Evolutionary conservation across 2,113 vertebrate genomes (phyloP), one percentile per base, ranked within the genome.

Genomic region (Rissa tridactyla): DNA sequence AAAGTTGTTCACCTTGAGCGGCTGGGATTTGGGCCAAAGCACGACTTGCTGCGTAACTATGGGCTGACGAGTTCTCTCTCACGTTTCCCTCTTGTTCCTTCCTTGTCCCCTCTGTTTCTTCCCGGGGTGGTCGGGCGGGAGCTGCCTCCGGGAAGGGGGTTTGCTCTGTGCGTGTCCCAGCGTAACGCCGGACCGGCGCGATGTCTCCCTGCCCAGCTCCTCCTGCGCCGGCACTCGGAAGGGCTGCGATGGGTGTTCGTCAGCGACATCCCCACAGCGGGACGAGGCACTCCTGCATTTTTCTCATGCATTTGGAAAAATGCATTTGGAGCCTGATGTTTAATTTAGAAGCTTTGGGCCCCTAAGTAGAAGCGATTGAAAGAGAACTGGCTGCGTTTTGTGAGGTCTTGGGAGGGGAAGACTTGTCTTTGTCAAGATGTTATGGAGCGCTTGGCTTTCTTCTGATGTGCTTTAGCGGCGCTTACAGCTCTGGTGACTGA

Each of bases 1-100:
- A 64, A 91, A 91, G 78, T 66, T 75, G 82, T 86, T 96, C 96
- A 94, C 96, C 96, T 96, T 69, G 78, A 88, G 90, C 9, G 58
- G 75, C 38, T 95, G 92, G 95, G 96, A 69, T 10, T 26, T 3
- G 82, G 85, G 96, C 96, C 96, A 97, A 75, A 27, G 75, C 82
- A 57, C 3, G 38, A 58, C 84, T 58, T 21, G 73, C 89, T 91
- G 73, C 6, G 10, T 65, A 84, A 61, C 85, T 25, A 1, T 38
- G 14, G 1, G 15, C 65, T 40, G 44, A 30, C 2, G 25, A 44
- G 42, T 34, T 61, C 65, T 51, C 40, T 77, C 16, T 38, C 15
- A 9, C 3, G 7, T 46, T 54, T 65, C 25, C 40, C 22, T 73
- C 62, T 40, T 34, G 21, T 16, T 82, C 88, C 86, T 87, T 70